Base-by-base conservation (phyloP, 2,797 vertebrate species). In the Poeciliopsis paucimaculata region DNA sequence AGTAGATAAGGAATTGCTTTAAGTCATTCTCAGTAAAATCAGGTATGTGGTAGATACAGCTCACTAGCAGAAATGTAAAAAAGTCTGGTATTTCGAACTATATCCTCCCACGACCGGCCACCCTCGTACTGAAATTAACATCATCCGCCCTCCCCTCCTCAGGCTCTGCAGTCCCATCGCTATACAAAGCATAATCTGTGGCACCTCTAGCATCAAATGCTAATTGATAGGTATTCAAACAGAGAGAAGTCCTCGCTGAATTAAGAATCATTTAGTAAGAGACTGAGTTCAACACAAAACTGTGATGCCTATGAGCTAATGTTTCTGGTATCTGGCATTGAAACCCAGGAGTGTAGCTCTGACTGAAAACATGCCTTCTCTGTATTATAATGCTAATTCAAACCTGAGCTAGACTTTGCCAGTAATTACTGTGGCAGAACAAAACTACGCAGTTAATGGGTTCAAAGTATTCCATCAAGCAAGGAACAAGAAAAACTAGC, bases 251-350 rank as follows among this genome's bases (percentile, higher is more conserved):
- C 73, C 80, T 86, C 91, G 79, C 84, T 86, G 85, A 94, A 95
- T 95, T 92, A 94, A 94, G 86, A 94, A 88, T 91, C 89, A 92
- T 91, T 94, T 92, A 93, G 88, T 39, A 73, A 84, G 86, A 89
- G 87, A 91, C 87, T 74, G 86, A 88, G 86, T 93, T 90, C 82
- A 89, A 82, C 83, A 78, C 78, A 68, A 89, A 76, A 74, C 83
- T 68, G 78, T 62, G 15, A 77, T 92, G 91, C 89, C 91, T 90
- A 82, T 68, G 10, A 94, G 92, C 88, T 89, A 72, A 91, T 87
- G 80, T 84, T 77, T 72, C 82, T 76, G 77, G 86, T 82, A 76
- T 89, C 81, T 86, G 49, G 81, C 83, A 78, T 41, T 41, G 75
- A 86, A 83, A 79, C 87, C 53, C 43, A 51, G 79, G 82, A 87